Evolutionary conservation across 2,888 invertebrate genomes (phyloP).

Genomic region (Troides helena): DNA sequence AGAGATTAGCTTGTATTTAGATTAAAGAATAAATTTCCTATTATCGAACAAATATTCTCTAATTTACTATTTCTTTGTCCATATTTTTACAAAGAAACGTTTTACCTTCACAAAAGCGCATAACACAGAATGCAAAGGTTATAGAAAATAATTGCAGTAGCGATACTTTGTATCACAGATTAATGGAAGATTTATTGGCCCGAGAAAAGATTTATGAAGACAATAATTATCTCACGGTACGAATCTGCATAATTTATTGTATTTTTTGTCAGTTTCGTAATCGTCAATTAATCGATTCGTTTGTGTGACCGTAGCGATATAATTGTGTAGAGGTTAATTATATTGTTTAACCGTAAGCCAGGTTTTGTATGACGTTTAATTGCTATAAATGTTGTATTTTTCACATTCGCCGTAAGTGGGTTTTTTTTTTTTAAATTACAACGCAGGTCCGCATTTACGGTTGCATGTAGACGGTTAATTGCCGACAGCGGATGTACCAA

Average conservation of each 20-base stretch:
- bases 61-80: too few species aligned
- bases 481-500: conserved; percentile 68
- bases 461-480: conserved; percentile 74
- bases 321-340: conserved; percentile 62
- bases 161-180: background rate
- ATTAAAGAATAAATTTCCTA: background rate
- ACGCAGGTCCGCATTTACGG: conserved; percentile 72
- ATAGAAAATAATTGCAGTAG: background rate
- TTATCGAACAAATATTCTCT: background rate
- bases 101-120: background rate
- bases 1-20: background rate
- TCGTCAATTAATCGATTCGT: conserved; percentile 46
- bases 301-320: conserved; percentile 44
- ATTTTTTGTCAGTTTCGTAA: conserved; percentile 2
- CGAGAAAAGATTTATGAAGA: background rate
- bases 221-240: conserved; percentile 4
- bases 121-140: background rate
- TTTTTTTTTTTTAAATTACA: conserved; percentile 66
- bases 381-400: conserved; percentile 72
- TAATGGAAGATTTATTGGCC: background rate
- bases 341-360: conserved; percentile 60
- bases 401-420: conserved; percentile 68
- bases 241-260: conserved; percentile 11
- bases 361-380: conserved; percentile 68
- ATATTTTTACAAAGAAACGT: too few species aligned